phyloP scores from a whole-genome alignment of 1,140 invertebrate genomes.

The Lerema accius region DNA sequence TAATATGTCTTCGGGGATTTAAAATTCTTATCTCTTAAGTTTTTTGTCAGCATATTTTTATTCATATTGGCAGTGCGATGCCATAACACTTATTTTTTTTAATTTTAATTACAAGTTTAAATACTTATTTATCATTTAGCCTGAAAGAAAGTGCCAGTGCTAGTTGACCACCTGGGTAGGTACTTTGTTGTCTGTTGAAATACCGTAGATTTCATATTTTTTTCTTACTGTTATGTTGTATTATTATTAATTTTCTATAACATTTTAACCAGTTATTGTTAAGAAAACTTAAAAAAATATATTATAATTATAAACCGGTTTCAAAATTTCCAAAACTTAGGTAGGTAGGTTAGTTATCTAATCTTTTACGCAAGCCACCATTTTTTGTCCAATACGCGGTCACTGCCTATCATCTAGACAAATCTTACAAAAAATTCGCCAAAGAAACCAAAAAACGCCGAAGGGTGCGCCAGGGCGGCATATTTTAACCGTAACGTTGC shows the following conservation, averaged over 20 bases:
- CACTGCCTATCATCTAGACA: slow-evolving; percentile 33
- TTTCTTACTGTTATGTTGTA: too few relatives aligned
- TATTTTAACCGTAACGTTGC: slow-evolving; percentile 50
- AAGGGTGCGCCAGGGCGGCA: slow-evolving; percentile 34
- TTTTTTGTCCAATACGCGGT: slow-evolving; percentile 33
- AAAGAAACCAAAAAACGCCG: slow-evolving; percentile 45
- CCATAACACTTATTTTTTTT: too few relatives aligned
- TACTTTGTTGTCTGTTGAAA: too few relatives aligned
- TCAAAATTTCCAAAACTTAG: background rate
- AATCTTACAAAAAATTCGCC: slow-evolving; percentile 43
- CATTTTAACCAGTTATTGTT: too few relatives aligned
- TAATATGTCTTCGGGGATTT: slow-evolving; percentile 32
- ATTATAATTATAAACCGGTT: too few relatives aligned
- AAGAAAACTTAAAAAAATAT: too few relatives aligned
- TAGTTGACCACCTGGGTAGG: too few relatives aligned
- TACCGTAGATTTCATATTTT: too few relatives aligned
- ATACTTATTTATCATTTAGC: too few relatives aligned
- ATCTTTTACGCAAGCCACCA: background rate
- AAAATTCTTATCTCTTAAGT: background rate
- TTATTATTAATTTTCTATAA: background rate
- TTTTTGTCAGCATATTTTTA: background rate
- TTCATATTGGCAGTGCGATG: too few relatives aligned
- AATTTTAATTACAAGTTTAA: too few relatives aligned
- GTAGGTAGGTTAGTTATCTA: background rate
- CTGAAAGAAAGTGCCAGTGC: too few relatives aligned